Evolutionary conservation across 2,113 vertebrate species (phyloP).

Genomic region (Seriola rivoliana): DNA sequence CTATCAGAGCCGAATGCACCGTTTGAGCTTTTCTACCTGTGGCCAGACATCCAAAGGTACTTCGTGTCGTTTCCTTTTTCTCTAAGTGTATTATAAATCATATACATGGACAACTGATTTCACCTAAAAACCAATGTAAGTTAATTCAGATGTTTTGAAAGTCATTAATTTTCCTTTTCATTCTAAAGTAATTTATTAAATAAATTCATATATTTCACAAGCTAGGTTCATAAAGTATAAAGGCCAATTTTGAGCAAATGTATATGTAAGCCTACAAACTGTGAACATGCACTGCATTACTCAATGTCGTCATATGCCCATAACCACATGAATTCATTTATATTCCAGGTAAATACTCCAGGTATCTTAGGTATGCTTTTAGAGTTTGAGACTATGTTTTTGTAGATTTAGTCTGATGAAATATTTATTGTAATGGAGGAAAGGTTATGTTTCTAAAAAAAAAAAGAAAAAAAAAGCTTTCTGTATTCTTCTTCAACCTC

Average conservation of each 20-base stretch:
- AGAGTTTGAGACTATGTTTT: slow-evolving; percentile 66
- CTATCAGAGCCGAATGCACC: slow-evolving; percentile 45
- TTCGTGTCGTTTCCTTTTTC: slow-evolving; percentile 46
- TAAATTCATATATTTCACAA: slow-evolving; percentile 42
- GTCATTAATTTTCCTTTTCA: slow-evolving; percentile 23
- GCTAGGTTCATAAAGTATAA: slow-evolving; percentile 33
- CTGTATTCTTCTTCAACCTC: slow-evolving; percentile 85
- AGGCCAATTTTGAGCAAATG: slow-evolving; percentile 32
- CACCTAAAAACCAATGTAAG: slow-evolving; percentile 44
- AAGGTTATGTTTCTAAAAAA: slow-evolving; percentile 61
- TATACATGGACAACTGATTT: slow-evolving; percentile 46
- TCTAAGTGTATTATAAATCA: slow-evolving; percentile 57
- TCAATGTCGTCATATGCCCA: slow-evolving; percentile 42
- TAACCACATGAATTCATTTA: slow-evolving; percentile 56
- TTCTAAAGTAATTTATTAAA: slow-evolving; percentile 38
- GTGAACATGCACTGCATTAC: slow-evolving; percentile 56
- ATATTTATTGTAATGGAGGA: slow-evolving; percentile 81
- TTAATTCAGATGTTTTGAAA: slow-evolving; percentile 34
- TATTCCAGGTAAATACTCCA: slow-evolving; percentile 69
- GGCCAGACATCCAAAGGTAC: slow-evolving; percentile 56
- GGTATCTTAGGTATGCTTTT: slow-evolving; percentile 66
- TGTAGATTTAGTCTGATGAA: slow-evolving; percentile 72
- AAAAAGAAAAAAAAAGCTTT: slow-evolving; percentile 73
- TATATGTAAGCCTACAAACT: slow-evolving; percentile 57
- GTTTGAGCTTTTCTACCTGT: slow-evolving; percentile 63